phyloP scores from a whole-genome alignment of 2,113 vertebrate genomes.

The Eurypyga helias region DNA sequence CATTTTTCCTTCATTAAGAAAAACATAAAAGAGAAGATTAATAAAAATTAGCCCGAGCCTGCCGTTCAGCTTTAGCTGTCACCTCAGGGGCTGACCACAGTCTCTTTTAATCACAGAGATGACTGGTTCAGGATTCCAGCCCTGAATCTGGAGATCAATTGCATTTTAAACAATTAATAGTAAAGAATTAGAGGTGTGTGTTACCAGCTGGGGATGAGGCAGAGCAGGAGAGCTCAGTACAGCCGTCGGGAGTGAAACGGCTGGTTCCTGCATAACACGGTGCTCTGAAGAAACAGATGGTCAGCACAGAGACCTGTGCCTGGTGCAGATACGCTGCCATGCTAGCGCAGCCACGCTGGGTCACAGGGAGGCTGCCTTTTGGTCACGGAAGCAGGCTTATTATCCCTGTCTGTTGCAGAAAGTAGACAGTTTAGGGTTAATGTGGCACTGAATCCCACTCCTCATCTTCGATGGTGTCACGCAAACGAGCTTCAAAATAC shows the following conservation, averaged over 20 bases:
- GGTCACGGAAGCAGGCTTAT: neutral
- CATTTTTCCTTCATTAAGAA: conserved; percentile 53
- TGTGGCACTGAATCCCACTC: neutral
- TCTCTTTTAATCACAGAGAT: neutral
- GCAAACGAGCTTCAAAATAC: neutral
- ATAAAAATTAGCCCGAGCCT: conserved; percentile 41
- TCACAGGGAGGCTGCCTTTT: neutral
- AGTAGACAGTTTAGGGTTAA: neutral
- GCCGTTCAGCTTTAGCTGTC: conserved; percentile 5
- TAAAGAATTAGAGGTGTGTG: neutral
- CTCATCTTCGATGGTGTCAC: neutral
- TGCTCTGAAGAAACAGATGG: neutral
- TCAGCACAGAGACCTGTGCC: neutral
- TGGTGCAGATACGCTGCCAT: neutral
- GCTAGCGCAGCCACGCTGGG: rapidly evolving
- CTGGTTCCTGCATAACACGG: neutral
- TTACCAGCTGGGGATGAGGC: neutral
- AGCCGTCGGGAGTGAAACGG: neutral
- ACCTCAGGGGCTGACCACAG: neutral
- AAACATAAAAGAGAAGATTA: conserved; percentile 50
- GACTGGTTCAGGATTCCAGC: neutral
- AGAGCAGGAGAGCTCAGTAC: neutral
- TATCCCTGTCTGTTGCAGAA: neutral
- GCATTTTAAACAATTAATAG: neutral
- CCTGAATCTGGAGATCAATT: neutral